Conservation (phyloP, 1,140 invertebrate species). For the Hyposmocoma kahamanoa region DNA sequence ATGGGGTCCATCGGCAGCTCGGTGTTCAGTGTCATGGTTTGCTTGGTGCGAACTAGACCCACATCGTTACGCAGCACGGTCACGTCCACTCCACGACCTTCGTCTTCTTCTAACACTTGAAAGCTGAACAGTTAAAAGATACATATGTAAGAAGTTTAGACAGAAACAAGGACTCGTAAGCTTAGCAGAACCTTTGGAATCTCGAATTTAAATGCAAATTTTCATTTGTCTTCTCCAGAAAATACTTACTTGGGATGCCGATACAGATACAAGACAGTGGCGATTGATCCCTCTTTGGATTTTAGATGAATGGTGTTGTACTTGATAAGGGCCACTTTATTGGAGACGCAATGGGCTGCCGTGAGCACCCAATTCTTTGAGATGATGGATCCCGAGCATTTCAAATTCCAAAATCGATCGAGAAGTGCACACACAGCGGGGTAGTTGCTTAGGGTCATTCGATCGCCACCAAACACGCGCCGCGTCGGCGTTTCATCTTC, state of each 20-base stretch:
- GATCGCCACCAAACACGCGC: neutral
- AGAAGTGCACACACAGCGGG: neutral
- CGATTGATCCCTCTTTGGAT: neutral
- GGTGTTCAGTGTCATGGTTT: constrained; percentile 12
- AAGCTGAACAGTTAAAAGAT: too few relatives aligned
- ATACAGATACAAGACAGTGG: neutral
- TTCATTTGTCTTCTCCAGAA: too few relatives aligned
- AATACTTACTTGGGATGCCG: neutral
- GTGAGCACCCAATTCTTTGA: neutral
- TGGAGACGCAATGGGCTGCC: neutral
- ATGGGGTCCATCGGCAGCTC: constrained; percentile 17
- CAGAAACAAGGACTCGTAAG: too few relatives aligned
- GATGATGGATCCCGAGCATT: neutral
- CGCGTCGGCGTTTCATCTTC: too few relatives aligned
- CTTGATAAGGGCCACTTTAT: neutral
- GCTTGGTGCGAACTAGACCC: constrained; percentile 44
- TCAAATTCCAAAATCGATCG: neutral
- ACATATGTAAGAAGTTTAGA: too few relatives aligned
- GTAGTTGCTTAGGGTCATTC: neutral
- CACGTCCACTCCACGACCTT: constrained; percentile 39
- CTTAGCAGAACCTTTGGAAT: too few relatives aligned
- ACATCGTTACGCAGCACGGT: constrained; percentile 50
- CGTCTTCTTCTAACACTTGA: constrained; percentile 35
- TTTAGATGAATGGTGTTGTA: neutral
- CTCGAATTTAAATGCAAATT: too few relatives aligned